phyloP scores from a whole-genome alignment of 2,888 invertebrate genomes.

The Serripes groenlandicus region DNA sequence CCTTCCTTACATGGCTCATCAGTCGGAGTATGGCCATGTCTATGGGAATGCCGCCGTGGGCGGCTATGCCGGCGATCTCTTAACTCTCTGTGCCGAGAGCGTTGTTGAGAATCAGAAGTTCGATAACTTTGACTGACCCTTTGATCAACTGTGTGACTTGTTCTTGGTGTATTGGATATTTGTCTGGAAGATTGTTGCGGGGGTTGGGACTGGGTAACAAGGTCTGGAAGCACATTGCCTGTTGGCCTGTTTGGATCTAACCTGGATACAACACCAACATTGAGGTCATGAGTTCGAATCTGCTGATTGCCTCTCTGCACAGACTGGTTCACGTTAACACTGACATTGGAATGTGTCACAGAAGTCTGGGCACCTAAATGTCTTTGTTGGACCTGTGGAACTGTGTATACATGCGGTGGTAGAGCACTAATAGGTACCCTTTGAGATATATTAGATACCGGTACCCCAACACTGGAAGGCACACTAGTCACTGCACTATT shows the following conservation, averaged over 20 bases:
- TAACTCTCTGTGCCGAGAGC: constrained; percentile 66
- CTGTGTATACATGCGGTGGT: constrained; percentile 16
- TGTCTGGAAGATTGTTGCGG: constrained; percentile 42
- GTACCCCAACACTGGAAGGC: neutral
- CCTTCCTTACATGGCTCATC: constrained; percentile 79
- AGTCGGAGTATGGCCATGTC: constrained; percentile 58
- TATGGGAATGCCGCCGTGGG: constrained; percentile 68
- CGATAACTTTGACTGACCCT: constrained; percentile 53
- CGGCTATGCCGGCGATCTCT: constrained; percentile 60
- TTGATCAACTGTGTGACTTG: constrained; percentile 46
- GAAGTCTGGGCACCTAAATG: constrained; percentile 35
- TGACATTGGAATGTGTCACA: constrained; percentile 61
- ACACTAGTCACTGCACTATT: constrained; percentile 39
- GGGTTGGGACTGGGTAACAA: constrained; percentile 80
- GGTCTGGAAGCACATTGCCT: constrained; percentile 79
- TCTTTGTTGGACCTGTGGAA: neutral
- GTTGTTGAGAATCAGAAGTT: constrained; percentile 49
- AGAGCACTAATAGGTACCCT: constrained; percentile 1
- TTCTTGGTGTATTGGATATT: constrained; percentile 18
- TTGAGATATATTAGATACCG: constrained; percentile 17
- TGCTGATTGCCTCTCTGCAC: constrained; percentile 44
- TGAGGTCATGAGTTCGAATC: constrained; percentile 72
- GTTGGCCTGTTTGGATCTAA: constrained; percentile 48
- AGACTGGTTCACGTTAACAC: constrained; percentile 50
- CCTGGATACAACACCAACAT: constrained; percentile 68